phyloP scores from a whole-genome alignment of 2,797 vertebrate species.

The Chiroxiphia lanceolata region DNA sequence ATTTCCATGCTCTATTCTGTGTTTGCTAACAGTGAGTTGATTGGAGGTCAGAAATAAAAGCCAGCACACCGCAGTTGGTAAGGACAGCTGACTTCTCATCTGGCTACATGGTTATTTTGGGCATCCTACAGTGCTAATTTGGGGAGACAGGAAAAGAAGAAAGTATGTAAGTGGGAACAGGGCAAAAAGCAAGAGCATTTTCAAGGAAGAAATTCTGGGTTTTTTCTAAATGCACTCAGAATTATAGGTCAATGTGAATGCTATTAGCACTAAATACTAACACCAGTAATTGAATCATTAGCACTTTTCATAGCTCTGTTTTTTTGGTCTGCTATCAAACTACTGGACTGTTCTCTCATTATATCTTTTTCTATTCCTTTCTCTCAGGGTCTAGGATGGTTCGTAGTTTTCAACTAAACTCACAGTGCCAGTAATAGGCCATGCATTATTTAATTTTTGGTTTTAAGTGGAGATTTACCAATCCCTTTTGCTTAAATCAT shows the following conservation, averaged over 20 bases:
- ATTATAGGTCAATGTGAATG: background rate
- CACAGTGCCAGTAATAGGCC: background rate
- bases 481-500: background rate
- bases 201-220: background rate
- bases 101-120: background rate
- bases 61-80: background rate
- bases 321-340: background rate
- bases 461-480: background rate
- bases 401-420: background rate
- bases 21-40: background rate
- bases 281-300: background rate
- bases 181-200: background rate
- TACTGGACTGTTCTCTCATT: background rate
- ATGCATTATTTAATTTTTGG: background rate
- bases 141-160: background rate
- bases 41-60: background rate
- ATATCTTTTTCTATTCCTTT: background rate
- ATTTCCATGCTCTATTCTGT: background rate
- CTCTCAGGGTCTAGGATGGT: background rate
- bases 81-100: background rate
- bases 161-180: background rate
- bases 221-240: background rate
- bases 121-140: background rate
- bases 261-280: background rate
- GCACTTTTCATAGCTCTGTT: background rate